Evolutionary conservation across 2,888 invertebrate genomes (phyloP), one percentile per base, ranked within the genome.

Genomic region (Cerastis rubricosa): DNA sequence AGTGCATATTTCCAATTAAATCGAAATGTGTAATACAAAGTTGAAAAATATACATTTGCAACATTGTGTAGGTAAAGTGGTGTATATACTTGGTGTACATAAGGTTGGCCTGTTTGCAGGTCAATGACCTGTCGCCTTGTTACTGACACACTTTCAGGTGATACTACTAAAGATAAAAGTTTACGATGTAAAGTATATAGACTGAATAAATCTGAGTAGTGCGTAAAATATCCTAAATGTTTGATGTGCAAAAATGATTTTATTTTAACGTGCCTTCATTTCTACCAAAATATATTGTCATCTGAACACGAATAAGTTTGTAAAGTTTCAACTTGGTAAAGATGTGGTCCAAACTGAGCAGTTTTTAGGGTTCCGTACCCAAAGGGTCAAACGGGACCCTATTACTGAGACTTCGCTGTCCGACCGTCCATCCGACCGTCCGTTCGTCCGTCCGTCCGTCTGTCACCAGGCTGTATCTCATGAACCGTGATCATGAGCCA

Each of bases 81-180:
- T 67, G 29, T 29, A 29, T 14, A 25, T 63, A 61, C 35, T 40
- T 14, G 63, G 40, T 63, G 29, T 71, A 59, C 67, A 65, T 71
- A 71, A 43, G 43, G 81, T 57, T 43, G 43, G 64, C 49, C 71
- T 65, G 64, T 47, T 70, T 63, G 72, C 67, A 76, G 75, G 83
- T 71, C 84, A 63, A 2, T 59, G 83, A 83, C 83, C 83, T 68
- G 73, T 69, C 68, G 79, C 66, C 69, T 72, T 75, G 75, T 83
- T 25, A 78, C 83, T 85, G 84, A 83, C 75, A 76, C 57, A 85
- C 73, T 84, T 85, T 71, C 61, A 77, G 74, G 85, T 83, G 71
- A 75, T 74, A 64, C 40, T 47, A 63, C 17, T 29, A 80, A 68
- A 81, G 85, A 83, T 83, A 81, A 75, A 54, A 57, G 8, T 45